Evolutionary conservation across 2,113 vertebrate species (phyloP).

Genomic region (Festucalex cinctus): DNA sequence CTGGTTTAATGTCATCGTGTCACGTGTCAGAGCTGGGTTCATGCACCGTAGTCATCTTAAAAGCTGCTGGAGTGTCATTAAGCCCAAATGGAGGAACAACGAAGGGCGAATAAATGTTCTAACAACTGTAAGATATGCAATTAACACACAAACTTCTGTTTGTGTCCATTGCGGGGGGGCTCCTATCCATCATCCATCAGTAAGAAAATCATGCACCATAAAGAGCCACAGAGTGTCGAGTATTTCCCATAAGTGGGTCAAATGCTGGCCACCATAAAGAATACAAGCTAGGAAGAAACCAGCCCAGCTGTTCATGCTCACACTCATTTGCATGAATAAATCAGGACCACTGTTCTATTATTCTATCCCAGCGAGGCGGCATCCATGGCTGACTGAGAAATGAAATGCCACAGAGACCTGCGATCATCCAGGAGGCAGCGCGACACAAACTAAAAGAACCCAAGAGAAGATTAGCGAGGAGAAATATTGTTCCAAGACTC

Average conservation of each 20-base stretch:
- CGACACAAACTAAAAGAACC: constrained; percentile 34
- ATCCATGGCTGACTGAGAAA: constrained; percentile 55
- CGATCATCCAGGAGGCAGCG: constrained; percentile 40
- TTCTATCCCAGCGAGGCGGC: constrained; percentile 50
- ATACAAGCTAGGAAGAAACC: constrained; percentile 24
- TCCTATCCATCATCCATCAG: constrained; percentile 43
- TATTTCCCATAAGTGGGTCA: constrained; percentile 53
- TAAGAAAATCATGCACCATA: constrained; percentile 47
- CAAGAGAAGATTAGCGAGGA: constrained; percentile 34
- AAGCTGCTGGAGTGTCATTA: constrained; percentile 29
- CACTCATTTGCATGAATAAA: constrained; percentile 60
- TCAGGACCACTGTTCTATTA: constrained; percentile 50
- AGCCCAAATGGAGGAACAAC: constrained; percentile 24
- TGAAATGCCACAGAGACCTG: constrained; percentile 59
- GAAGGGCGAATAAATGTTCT: constrained; percentile 21
- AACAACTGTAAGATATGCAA: constrained; percentile 28
- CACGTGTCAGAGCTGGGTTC: constrained; percentile 16
- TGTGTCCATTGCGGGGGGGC: constrained; percentile 27
- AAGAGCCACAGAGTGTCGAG: constrained; percentile 24
- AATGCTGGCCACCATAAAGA: constrained; percentile 49
- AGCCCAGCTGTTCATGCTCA: constrained; percentile 39
- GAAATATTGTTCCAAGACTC: constrained; percentile 29
- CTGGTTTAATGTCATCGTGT: background rate
- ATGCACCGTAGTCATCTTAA: constrained; percentile 7
- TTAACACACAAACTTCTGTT: constrained; percentile 45